phyloP scores from a whole-genome alignment of 2,888 invertebrate genomes.

The Heliconius sara region DNA sequence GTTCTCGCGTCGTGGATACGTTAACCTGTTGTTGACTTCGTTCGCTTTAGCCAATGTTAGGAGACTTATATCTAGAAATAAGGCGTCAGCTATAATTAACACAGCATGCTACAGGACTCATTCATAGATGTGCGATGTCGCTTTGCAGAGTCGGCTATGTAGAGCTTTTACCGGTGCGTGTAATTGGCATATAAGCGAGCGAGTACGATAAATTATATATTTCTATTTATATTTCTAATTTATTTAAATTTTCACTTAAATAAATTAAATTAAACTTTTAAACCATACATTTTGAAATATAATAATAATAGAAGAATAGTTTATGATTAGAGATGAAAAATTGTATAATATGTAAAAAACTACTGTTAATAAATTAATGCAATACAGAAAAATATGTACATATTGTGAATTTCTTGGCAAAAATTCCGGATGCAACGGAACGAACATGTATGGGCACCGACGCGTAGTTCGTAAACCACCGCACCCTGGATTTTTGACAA shows the following conservation, averaged over 20 bases:
- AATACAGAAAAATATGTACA: constrained; percentile 8
- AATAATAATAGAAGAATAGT: neutral
- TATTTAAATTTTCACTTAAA: neutral
- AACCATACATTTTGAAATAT: neutral
- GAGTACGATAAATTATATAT: constrained; percentile 34
- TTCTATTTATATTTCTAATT: constrained; percentile 6
- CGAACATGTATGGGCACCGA: constrained; percentile 2
- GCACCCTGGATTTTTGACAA: constrained; percentile 28
- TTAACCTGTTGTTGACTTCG: constrained; percentile 19
- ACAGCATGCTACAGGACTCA: constrained; percentile 57
- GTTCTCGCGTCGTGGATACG: constrained; percentile 52
- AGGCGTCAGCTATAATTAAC: constrained; percentile 34
- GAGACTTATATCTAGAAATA: constrained; percentile 23
- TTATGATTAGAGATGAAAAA: neutral
- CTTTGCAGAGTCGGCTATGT: constrained; percentile 63
- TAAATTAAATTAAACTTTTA: neutral
- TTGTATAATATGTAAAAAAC: neutral
- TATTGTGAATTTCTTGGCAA: constrained; percentile 22
- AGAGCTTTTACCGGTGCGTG: constrained; percentile 68
- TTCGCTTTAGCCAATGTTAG: constrained; percentile 31
- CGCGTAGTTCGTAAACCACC: constrained; percentile 13
- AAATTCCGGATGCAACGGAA: constrained; percentile 19
- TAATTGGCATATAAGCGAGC: constrained; percentile 49
- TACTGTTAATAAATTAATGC: neutral
- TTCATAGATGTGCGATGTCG: constrained; percentile 68